Evolutionary conservation across 2,797 vertebrate species (phyloP).

Genomic region (Pachyuromys duprasi): DNA sequence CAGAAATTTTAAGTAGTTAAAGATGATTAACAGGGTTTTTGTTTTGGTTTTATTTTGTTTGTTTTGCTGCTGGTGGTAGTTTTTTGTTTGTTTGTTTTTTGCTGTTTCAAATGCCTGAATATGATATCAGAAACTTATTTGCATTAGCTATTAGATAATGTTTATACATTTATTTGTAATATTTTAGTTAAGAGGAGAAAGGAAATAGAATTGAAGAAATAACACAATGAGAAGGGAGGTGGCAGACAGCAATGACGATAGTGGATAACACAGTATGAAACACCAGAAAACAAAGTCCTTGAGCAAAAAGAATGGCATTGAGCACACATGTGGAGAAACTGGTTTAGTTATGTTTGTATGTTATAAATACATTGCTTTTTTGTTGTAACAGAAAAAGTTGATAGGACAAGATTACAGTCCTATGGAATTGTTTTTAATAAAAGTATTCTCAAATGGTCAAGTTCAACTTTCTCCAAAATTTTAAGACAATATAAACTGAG

Average conservation of each 20-base stretch:
- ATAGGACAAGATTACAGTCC: background rate
- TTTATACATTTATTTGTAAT: constrained; percentile 5
- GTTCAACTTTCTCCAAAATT: constrained; percentile 5
- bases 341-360: background rate
- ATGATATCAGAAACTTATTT: background rate
- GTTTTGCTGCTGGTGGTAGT: background rate
- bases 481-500: background rate
- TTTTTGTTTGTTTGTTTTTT: background rate
- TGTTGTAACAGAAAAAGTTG: background rate
- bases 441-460: background rate
- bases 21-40: background rate
- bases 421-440: background rate
- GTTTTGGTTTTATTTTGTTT: background rate
- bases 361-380: background rate
- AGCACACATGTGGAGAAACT: too few relatives aligned
- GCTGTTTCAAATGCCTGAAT: background rate
- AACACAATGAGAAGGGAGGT: background rate
- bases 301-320: background rate
- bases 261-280: background rate
- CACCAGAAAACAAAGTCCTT: background rate
- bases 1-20: background rate
- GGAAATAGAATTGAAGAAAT: background rate
- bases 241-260: background rate
- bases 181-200: background rate
- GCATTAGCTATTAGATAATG: background rate